Percentiles rank a stretch among this genome's conserved stretches.
These are phyloP conservation scores for Andrena camellia DNA, from an alignment of 2,888 invertebrate species.

Conservation along the genomic window DNA sequence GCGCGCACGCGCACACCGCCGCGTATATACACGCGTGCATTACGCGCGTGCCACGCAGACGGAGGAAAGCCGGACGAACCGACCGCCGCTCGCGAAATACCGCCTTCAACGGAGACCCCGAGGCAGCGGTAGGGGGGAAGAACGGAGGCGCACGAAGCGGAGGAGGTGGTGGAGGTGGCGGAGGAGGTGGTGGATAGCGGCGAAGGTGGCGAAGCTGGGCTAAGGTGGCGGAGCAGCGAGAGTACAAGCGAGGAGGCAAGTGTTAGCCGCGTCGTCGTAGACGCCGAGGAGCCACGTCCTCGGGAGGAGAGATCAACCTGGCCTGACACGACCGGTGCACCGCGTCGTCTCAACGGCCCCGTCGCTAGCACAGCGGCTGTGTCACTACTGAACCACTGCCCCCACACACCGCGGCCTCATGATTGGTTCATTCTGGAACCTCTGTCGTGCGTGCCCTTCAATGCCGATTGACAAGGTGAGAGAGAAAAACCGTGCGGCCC, in stretches of 20 bases:
- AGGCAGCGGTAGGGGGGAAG: constrained; percentile 9
- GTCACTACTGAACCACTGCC: constrained; percentile 83
- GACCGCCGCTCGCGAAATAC: constrained; percentile 57
- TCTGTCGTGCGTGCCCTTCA: constrained; percentile 98
- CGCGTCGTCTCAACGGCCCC: constrained; percentile 72
- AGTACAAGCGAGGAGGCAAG: constrained; percentile 46
- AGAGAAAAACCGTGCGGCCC: constrained; percentile 27
- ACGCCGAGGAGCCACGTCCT: constrained; percentile 61
- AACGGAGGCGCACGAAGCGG: constrained; percentile 3
- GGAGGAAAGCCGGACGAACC: constrained; percentile 55
- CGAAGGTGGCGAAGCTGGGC: constrained; percentile 33
- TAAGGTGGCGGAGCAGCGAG: constrained; percentile 18
- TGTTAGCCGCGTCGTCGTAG: constrained; percentile 50
- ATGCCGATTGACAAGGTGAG: constrained; percentile 98
- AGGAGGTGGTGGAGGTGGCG: constrained; percentile 21
- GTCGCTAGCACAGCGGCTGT: constrained; percentile 76
- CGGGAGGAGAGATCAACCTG: constrained; percentile 64
- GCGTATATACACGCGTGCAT: neutral
- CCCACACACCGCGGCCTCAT: constrained; percentile 87
- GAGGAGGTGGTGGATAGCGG: constrained; percentile 14
- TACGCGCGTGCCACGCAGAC: constrained; percentile 38
- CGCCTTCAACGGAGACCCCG: constrained; percentile 43
- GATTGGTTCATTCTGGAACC: constrained; percentile 99
- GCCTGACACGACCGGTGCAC: constrained; percentile 64
- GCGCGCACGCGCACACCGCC: neutral